Conservation (phyloP, 2,113 vertebrate species). For the Neotragus pygmaeus region DNA sequence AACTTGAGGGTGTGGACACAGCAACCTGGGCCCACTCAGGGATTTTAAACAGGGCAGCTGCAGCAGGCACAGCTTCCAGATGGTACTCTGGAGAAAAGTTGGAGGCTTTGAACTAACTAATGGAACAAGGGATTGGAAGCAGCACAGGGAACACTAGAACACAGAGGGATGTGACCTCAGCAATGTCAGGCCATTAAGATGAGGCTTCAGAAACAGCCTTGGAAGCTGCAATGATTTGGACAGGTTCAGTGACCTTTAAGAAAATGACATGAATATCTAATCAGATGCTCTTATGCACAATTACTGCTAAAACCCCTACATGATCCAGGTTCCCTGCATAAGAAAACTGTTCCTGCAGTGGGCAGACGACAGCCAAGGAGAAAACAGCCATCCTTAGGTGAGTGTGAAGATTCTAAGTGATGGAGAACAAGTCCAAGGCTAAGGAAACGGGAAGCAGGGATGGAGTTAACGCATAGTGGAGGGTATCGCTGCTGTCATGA, state of each 20-base stretch:
- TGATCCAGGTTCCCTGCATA: neutral
- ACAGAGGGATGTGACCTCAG: neutral
- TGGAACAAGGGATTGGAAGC: slow-evolving; percentile 1
- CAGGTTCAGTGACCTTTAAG: slow-evolving; percentile 44
- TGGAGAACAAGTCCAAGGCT: neutral
- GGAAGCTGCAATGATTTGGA: neutral
- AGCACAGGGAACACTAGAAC: neutral
- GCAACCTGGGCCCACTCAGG: neutral
- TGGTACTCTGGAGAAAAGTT: neutral
- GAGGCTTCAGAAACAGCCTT: neutral
- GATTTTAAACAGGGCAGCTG: neutral
- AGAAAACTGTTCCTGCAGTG: neutral
- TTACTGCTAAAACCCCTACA: neutral
- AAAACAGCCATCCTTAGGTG: neutral
- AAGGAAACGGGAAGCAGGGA: neutral
- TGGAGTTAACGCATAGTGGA: neutral
- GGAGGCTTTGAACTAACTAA: slow-evolving; percentile 12
- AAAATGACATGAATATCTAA: slow-evolving; percentile 17
- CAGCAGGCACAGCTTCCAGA: neutral
- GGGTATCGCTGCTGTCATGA: neutral
- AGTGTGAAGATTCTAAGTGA: neutral
- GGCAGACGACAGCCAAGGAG: neutral
- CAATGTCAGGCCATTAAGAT: neutral
- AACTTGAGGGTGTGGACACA: neutral
- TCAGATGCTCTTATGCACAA: neutral